Evolutionary conservation across 2,113 vertebrate species (phyloP).

Genomic region (Orientallactaga bullata): DNA sequence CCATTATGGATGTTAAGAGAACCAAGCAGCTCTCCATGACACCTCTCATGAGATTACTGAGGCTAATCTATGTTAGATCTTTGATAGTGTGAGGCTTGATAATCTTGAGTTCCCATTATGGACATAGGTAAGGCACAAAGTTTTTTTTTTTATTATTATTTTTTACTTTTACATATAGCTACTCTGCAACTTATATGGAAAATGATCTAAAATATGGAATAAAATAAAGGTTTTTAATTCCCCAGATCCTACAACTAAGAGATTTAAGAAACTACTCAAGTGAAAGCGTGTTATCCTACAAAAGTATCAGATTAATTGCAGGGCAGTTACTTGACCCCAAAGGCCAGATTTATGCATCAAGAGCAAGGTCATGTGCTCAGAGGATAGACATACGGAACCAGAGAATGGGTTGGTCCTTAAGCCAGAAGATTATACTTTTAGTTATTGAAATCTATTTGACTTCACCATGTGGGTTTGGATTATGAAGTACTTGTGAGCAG

Average conservation of each 20-base stretch:
- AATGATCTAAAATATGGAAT: not conserved
- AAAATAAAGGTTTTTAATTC: not conserved
- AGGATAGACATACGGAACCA: not conserved
- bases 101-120: not conserved
- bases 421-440: too few relatives aligned
- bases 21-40: not conserved
- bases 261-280: not conserved
- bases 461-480: not conserved
- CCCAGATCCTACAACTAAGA: not conserved
- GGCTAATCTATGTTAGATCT: not conserved
- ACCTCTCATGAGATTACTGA: not conserved
- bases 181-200: too few relatives aligned
- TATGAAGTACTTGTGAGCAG: not conserved
- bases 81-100: not conserved
- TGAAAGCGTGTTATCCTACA: not conserved
- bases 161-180: not conserved
- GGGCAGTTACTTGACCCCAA: not conserved
- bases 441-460: not conserved
- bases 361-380: too few relatives aligned
- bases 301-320: not conserved
- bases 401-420: not conserved
- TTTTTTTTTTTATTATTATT: not conserved
- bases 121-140: not conserved
- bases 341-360: not conserved
- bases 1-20: not conserved